Base-by-base conservation (phyloP, 23 tunicate genomes). In the Ciona savignyi region DNA sequence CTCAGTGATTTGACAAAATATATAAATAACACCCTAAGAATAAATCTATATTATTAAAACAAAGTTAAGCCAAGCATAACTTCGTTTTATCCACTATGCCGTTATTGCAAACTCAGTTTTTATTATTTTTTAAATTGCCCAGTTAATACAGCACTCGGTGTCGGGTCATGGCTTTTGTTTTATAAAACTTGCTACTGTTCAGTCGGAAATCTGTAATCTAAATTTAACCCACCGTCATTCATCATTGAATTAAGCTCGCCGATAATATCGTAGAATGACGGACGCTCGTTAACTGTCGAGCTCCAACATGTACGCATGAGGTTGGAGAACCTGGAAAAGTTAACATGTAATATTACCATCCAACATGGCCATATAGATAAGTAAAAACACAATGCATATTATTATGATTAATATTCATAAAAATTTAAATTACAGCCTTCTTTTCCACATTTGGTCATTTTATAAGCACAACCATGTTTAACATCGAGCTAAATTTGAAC, bases 221-320 rank as follows among this genome's bases (percentile, higher is more conserved):
- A 34, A 68, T 33, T n/a, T n/a, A n/a, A 51, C 90, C 35, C 28
- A 85, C 92, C 80, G 67, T 78, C 82, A 30, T 73, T 74, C 35
- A 90, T 26, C 82, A 90, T 83, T 35, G 34, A 22, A 34, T 79
- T 74, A 25, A 90, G 62, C 63, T 83, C 81, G 20, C 49, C 78
- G 32, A 90, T 63, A 26, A 90, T 79, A 25, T 79, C 83, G 32
- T 42, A 63, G 63, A 90, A 90, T 0, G 90, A 42, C 19, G 97
- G 97, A 66, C 97, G 77, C 21, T 73, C 30, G 22, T 60, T 29
- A 26, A 77, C 79, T 21, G 78, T 79, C 22, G 70, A 56, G 32
- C 76, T 30, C 97, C 97, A 90, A 30, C 97, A 90, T 21, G 26
- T 61, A 24, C 65, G 51, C 71, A 90, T 83, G n/a, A 90, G 33